Percentiles rank a stretch among this genome's conserved stretches.
These are phyloP conservation scores for Ophioninae sp. DNA, from an alignment of 2,888 invertebrate genomes.

Conservation along the genomic window DNA sequence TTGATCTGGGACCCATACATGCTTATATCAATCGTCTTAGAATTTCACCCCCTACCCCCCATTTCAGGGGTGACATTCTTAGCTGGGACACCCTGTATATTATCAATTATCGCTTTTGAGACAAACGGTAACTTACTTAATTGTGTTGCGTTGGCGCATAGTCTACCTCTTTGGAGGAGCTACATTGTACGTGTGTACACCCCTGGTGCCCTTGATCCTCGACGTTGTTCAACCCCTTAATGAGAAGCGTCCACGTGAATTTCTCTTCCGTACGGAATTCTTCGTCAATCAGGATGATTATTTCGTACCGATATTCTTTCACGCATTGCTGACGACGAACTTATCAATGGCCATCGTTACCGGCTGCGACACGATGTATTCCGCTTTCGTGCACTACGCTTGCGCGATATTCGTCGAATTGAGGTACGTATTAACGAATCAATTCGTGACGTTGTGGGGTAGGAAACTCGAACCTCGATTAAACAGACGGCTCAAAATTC, in stretches of 20 bases:
- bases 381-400: constrained; percentile 47
- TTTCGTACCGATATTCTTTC: constrained; percentile 44
- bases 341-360: constrained; percentile 32
- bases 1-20: too few relatives aligned
- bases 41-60: too few relatives aligned
- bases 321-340: constrained; percentile 24
- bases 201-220: constrained; percentile 35
- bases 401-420: constrained; percentile 48
- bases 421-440: constrained; percentile 26
- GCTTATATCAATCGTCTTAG: too few relatives aligned
- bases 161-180: constrained; percentile 46
- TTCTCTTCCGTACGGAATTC: constrained; percentile 49
- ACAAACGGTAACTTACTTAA: not conserved
- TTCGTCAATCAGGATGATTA: constrained; percentile 42
- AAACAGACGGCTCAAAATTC: too few relatives aligned
- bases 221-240: constrained; percentile 47
- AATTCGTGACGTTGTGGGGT: not conserved
- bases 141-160: not conserved
- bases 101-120: not conserved
- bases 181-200: constrained; percentile 25
- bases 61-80: too few relatives aligned
- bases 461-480: too few relatives aligned
- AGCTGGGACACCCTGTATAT: too few relatives aligned
- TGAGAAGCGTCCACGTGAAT: constrained; percentile 46
- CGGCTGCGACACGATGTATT: constrained; percentile 50